Evolutionary conservation across 2,888 invertebrate species (phyloP), one percentile per base, ranked within the genome.

Genomic region (Oegoconia quadripuncta): DNA sequence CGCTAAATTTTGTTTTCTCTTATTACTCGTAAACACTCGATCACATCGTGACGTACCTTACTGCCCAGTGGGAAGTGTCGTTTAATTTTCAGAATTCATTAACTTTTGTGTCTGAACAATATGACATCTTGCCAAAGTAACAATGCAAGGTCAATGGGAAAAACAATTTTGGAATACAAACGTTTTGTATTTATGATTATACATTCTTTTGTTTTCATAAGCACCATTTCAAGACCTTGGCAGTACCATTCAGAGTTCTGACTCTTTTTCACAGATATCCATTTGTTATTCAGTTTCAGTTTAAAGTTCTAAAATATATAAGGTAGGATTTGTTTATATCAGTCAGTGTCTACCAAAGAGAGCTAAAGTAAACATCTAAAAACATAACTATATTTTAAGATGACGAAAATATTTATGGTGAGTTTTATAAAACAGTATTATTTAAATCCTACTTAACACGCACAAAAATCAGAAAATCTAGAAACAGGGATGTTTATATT

Each of bases 131-230:
- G n/a, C n/a, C n/a, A n/a, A n/a, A n/a, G n/a, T 42, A 41, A 41
- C 42, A 49, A 46, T 31, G 42, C 50, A 52, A 54, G 52, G 51
- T 56, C 50, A 57, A 44, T 52, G 49, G 49, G 37, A 48, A 38
- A 43, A 38, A 47, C 43, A 47, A 50, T 40, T 48, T 44, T 34
- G 23, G 44, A 34, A 31, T 36, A 41, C 14, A 16, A 25, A 11
- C 35, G 18, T 35, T 27, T 32, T 59, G 36, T 48, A 51, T 49
- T n/a, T 57, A 52, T 49, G 48, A 76, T 81, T 75, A 79, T 73
- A 66, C 52, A 83, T 82, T 86, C 83, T 79, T 80, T 86, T 86
- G 84, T 86, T 67, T 65, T 46, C 43, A 25, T 52, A 56, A 55
- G 49, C 63, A 60, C 70, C 63, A 73, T 79, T 78, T 66, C 65